A percentile compares a stretch with the other conserved stretches of the same genome.
Conservation (phyloP, 2,797 vertebrate genomes). For the Oceanodroma leucorhoa region DNA sequence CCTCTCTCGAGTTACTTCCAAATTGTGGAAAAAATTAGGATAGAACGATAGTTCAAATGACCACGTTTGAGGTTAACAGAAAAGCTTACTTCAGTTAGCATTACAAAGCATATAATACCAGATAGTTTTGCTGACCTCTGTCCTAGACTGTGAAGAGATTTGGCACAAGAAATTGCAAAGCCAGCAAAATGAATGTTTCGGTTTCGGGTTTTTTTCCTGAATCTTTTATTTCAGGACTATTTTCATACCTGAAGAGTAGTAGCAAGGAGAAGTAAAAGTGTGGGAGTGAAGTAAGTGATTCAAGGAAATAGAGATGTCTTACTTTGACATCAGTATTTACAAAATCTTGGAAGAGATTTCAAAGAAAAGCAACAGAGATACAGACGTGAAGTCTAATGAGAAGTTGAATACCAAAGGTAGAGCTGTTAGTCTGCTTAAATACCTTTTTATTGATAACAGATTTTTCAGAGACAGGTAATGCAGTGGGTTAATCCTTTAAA, state of each 20-base stretch:
- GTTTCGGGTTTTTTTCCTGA: accelerated
- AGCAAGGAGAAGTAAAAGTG: background rate
- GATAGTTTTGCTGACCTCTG: background rate
- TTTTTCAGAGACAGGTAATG: background rate
- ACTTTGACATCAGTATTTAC: background rate
- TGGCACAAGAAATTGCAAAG: background rate
- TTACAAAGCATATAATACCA: background rate
- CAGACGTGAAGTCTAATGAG: background rate
- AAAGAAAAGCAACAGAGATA: background rate
- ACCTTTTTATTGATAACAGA: background rate
- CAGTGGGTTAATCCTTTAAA: background rate
- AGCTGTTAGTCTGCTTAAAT: background rate
- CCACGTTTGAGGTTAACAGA: background rate
- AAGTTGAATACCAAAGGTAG: background rate
- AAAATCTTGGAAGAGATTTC: background rate
- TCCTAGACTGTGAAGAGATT: background rate
- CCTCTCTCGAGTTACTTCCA: background rate
- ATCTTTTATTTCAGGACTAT: background rate
- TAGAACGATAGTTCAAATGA: background rate
- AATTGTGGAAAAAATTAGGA: background rate
- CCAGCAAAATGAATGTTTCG: background rate
- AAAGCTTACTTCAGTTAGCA: background rate
- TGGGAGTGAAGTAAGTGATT: background rate
- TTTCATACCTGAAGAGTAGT: background rate
- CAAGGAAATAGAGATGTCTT: background rate